Conservation (phyloP, 2,888 invertebrate species). For the Acanthococcus lagerstroemiae region DNA sequence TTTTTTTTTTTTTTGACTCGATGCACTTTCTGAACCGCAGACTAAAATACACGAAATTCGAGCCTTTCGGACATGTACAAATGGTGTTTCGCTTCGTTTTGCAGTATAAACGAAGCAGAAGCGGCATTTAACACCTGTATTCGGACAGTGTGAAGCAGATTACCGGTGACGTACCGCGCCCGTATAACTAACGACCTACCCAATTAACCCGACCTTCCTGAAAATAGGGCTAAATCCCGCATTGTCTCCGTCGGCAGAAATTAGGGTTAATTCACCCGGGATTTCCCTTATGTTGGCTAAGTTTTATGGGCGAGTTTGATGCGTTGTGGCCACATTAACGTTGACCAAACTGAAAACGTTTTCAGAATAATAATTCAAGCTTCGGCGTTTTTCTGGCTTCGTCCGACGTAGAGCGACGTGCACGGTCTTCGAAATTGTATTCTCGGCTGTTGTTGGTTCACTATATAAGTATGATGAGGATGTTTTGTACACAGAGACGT, state of each 20-base stretch:
- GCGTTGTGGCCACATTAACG: constrained; percentile 28
- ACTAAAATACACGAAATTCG: constrained; percentile 7
- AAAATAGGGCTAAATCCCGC: constrained; percentile 26
- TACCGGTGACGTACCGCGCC: not conserved
- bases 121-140: constrained; percentile 21
- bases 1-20: no score
- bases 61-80: constrained; percentile 8
- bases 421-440: no score
- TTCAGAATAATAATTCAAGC: not conserved
- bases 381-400: no score
- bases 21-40: no score
- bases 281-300: constrained; percentile 24
- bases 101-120: not conserved
- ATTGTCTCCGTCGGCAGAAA: constrained; percentile 23
- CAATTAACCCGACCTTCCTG: constrained; percentile 4
- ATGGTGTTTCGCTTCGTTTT: constrained; percentile 2
- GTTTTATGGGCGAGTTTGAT: constrained; percentile 24
- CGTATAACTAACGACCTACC: constrained; percentile 10
- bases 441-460: no score
- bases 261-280: constrained; percentile 28
- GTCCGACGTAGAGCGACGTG: no score
- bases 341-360: constrained; percentile 13
- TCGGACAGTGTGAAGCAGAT: not conserved
- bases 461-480: no score
- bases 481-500: no score